Base-by-base conservation (phyloP, 1,140 invertebrate species). In the Drosophila pseudoananassae region DNA sequence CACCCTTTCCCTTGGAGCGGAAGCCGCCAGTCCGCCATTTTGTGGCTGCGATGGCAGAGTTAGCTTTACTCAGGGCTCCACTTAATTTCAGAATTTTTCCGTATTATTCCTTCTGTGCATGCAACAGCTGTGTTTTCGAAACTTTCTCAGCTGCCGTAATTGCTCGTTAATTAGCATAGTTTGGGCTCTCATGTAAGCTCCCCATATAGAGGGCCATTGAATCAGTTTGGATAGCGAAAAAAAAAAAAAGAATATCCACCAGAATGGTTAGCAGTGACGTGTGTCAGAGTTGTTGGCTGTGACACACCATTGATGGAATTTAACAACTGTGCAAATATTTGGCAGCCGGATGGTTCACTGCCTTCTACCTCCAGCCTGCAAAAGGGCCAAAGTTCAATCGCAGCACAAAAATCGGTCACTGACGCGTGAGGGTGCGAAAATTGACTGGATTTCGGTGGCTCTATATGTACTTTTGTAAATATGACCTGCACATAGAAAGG, bases 261-360 rank as follows among this genome's bases (percentile, higher is more conserved):
- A 46, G 25, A 14, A 31, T 20, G 20, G 6, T 51, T 73, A 51
- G 51, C 52, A 43, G 46, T 51, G 45, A 51, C 52, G 61, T 72
- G 50, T 45, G 45, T 29, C 8, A n/a, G 33, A 36, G 33, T 36
- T 36, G 14, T 68, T 20, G 54, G 57, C 29, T 14, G 36, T 66
- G 77, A 71, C 82, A 75, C 23, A 60, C 46, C 78, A 66, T 66
- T 77, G 78, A 78, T 87, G 78, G 70, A 85, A 82, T 81, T 81
- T 78, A 87, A 85, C 74, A 88, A 82, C 70, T 72, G 83, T 68
- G 70, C 78, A 87, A 87, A 87, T 82, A 87, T 87, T 82, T 82
- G 82, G 60, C 78, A 81, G 33, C 23, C 50, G 6, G 23, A 69
- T 55, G 50, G 49, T 36, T 68, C 60, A 36, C 64, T 68, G 61